Percentiles rank a stretch among this genome's conserved stretches.
Conservation (phyloP, 2,888 invertebrate genomes). For the Buathra laborator region DNA sequence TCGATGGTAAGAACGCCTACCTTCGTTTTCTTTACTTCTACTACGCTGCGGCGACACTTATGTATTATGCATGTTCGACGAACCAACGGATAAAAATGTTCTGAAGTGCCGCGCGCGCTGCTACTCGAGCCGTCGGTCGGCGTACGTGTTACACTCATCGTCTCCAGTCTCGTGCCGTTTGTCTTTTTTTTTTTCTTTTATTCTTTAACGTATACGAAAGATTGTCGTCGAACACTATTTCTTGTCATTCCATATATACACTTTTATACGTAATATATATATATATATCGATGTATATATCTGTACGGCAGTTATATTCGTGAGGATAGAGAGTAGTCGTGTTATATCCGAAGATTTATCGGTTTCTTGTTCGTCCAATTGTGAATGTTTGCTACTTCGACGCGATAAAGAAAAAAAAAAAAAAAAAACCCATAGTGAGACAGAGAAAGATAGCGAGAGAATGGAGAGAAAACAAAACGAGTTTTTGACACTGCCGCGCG, state of each 20-base stretch:
- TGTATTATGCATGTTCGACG: constrained; percentile 72
- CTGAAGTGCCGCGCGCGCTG: constrained; percentile 48
- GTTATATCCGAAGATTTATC: constrained; percentile 47
- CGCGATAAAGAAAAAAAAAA: constrained; percentile 22
- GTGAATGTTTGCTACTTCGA: constrained; percentile 36
- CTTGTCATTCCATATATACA: constrained; percentile 48
- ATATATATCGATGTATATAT: constrained; percentile 8
- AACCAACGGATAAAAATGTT: constrained; percentile 62
- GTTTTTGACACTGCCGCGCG: constrained; percentile 24
- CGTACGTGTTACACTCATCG: constrained; percentile 52
- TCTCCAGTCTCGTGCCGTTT: neutral
- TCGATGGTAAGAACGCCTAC: constrained; percentile 57
- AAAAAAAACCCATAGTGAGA: neutral
- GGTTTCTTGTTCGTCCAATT: constrained; percentile 43
- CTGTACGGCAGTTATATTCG: neutral
- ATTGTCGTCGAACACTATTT: constrained; percentile 41
- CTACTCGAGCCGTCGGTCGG: neutral
- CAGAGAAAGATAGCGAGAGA: neutral
- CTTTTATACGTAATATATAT: neutral
- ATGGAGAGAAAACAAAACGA: constrained; percentile 22
- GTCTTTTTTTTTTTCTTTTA: neutral
- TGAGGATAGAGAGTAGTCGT: constrained; percentile 5
- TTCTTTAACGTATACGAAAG: constrained; percentile 6
- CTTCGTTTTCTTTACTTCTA: constrained; percentile 41
- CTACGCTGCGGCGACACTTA: constrained; percentile 56